phyloP scores from a whole-genome alignment of 2,888 invertebrate genomes.

The Drosophila neotestacea region DNA sequence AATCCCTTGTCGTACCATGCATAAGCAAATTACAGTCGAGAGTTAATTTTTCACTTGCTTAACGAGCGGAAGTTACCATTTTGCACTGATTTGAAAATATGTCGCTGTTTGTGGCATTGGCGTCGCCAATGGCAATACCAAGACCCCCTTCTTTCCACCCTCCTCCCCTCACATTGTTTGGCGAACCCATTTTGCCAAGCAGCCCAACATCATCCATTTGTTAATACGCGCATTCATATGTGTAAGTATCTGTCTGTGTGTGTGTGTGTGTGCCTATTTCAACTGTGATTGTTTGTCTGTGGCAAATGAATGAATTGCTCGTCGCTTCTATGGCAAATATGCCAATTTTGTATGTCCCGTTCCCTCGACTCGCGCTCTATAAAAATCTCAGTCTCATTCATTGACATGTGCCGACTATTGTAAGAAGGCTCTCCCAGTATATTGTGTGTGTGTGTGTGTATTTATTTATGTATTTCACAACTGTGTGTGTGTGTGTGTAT shows the following conservation, averaged over 20 bases:
- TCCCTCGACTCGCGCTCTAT: conserved; percentile 38
- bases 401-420: conserved; percentile 72
- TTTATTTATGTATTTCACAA: neutral
- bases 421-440: conserved; percentile 21
- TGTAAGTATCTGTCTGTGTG: conserved; percentile 37
- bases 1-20: conserved; percentile 48
- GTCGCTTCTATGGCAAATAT: conserved; percentile 72
- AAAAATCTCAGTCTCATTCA: conserved; percentile 58
- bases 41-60: conserved; percentile 84
- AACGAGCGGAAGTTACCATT: conserved; percentile 84
- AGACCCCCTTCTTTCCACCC: neutral
- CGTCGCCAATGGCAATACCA: conserved; percentile 64
- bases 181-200: conserved; percentile 26
- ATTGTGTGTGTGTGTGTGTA: conserved; percentile 17
- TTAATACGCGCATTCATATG: conserved; percentile 77
- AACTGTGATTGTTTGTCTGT: conserved; percentile 76
- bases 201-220: conserved; percentile 55
- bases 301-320: conserved; percentile 79
- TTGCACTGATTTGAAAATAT: conserved; percentile 84
- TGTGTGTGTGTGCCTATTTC: conserved; percentile 54
- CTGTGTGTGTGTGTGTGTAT: conserved; percentile 12
- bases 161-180: neutral
- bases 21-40: conserved; percentile 78
- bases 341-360: conserved; percentile 65
- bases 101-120: conserved; percentile 78